Evolutionary conservation across 2,797 vertebrate species (phyloP), one percentile per base, ranked within the genome.

Genomic region (Siniperca scherzeri): DNA sequence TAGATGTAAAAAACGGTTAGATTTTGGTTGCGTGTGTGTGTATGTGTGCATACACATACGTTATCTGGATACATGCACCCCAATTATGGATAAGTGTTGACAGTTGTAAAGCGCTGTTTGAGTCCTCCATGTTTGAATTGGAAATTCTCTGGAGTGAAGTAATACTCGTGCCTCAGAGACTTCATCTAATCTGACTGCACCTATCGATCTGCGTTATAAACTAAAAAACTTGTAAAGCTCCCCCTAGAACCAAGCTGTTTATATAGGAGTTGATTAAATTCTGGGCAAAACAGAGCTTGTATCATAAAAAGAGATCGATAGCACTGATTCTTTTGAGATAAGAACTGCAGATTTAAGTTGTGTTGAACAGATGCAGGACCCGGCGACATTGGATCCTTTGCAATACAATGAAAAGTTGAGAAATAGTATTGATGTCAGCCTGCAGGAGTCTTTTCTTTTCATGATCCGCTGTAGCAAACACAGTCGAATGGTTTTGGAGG

Each of bases 241-340:
- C 67, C 67, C 48, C n/a, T 4, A 60, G 53, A 84, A 81, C 74
- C 48, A 55, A 60, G 59, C 57, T 72, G 82, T 88, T 91, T 81
- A 69, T 85, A 78, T 57, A 75, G 60, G 70, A 77, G 81, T 86
- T 81, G 87, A 90, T 91, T 85, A 11, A 77, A 87, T 82, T 88
- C 68, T 22, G 36, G 25, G 60, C 44, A 85, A 81, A 91, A 85
- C 59, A 68, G 44, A 44, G 57, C 60, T 27, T n/a, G 72, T 83
- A 76, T 82, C 75, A 87, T 86, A 76, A 82, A 85, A 62, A 17
- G 7, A 55, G 30, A 66, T 87, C 68, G 0, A 89, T 86, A 30
- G 33, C 6, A 10, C n/a, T 66, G 64, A 79, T 79, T 83, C 40
- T 70, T 81, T 70, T 33, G 8, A 72, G 68, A 87, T 78, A 62